Conservation (phyloP, 2,113 vertebrate genomes). For the Nerophis ophidion region DNA sequence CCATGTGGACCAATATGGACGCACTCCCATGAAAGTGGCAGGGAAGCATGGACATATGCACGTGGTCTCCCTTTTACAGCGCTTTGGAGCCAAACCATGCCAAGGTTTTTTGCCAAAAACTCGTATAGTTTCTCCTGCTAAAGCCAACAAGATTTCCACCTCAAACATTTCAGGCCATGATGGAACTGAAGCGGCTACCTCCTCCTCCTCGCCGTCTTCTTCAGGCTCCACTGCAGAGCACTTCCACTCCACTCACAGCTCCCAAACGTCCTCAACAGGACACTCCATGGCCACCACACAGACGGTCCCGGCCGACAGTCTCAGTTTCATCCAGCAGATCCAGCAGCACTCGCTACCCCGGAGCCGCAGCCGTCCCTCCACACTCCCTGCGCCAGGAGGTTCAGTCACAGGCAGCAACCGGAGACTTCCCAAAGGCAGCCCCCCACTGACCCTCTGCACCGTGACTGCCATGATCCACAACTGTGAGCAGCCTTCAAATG, state of each 20-base stretch:
- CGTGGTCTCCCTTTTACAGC: slow-evolving; percentile 70
- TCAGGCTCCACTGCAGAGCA: slow-evolving; percentile 64
- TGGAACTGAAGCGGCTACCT: slow-evolving; percentile 26
- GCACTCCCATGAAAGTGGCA: slow-evolving; percentile 72
- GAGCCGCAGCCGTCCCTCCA: slow-evolving; percentile 67
- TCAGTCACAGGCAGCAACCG: slow-evolving; percentile 55
- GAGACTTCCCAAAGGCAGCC: slow-evolving; percentile 41
- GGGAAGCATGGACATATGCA: slow-evolving; percentile 61
- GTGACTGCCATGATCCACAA: slow-evolving; percentile 50
- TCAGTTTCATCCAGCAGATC: slow-evolving; percentile 76
- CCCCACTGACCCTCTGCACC: slow-evolving; percentile 38
- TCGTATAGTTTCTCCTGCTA: slow-evolving; percentile 36
- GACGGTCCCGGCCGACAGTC: slow-evolving; percentile 72
- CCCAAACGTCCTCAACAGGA: slow-evolving; percentile 69
- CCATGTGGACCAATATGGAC: slow-evolving; percentile 70
- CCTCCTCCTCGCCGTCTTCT: slow-evolving; percentile 66
- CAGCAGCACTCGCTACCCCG: slow-evolving; percentile 76
- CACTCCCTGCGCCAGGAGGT: slow-evolving; percentile 53
- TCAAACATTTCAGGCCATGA: slow-evolving; percentile 46
- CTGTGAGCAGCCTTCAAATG: slow-evolving; percentile 46
- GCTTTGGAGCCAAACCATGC: slow-evolving; percentile 63
- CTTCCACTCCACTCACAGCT: slow-evolving; percentile 71
- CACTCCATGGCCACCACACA: slow-evolving; percentile 72
- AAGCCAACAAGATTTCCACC: slow-evolving; percentile 33
- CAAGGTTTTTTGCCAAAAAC: slow-evolving; percentile 38